Percentiles rank a stretch among this genome's conserved stretches.
phyloP scores from a whole-genome alignment of 2,797 vertebrate species.

The Anguilla anguilla region DNA sequence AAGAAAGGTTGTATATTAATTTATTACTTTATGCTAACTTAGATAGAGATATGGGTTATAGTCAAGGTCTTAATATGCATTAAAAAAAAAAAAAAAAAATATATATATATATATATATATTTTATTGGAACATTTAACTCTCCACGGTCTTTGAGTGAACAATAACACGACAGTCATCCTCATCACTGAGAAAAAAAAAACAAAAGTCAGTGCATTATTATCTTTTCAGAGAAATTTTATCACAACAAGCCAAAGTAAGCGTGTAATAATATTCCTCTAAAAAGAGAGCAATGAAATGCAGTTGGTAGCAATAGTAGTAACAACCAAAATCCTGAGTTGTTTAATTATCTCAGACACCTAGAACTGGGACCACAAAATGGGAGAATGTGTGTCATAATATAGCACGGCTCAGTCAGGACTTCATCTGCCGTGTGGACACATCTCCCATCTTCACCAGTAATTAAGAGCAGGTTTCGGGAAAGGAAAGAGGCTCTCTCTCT shows the following conservation, averaged over 20 bases:
- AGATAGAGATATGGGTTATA: not conserved
- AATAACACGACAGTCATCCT: not conserved
- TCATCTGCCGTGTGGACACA: conserved; percentile 24
- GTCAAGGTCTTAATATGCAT: not conserved
- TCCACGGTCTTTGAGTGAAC: not conserved
- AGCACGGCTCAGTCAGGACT: not conserved
- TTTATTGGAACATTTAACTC: not conserved
- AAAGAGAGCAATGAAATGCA: no score
- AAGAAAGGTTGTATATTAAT: not conserved
- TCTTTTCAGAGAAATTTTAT: not conserved
- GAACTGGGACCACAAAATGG: conserved; percentile 1
- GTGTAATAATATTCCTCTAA: no score
- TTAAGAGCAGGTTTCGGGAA: conserved; percentile 17
- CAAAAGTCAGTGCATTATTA: not conserved
- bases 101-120: no score
- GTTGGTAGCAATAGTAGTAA: not conserved
- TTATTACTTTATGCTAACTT: not conserved
- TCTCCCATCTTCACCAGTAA: conserved; percentile 32
- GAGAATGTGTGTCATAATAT: not conserved
- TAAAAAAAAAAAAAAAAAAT: no score
- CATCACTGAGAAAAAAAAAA: not conserved
- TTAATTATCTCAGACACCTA: not conserved
- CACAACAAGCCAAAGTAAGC: not conserved
- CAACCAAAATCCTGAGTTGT: not conserved
- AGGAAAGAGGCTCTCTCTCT: not conserved